These are phyloP conservation scores for Oenanthe oenanthe DNA, from an alignment of 2,113 vertebrate species.

Conservation along the genomic window DNA sequence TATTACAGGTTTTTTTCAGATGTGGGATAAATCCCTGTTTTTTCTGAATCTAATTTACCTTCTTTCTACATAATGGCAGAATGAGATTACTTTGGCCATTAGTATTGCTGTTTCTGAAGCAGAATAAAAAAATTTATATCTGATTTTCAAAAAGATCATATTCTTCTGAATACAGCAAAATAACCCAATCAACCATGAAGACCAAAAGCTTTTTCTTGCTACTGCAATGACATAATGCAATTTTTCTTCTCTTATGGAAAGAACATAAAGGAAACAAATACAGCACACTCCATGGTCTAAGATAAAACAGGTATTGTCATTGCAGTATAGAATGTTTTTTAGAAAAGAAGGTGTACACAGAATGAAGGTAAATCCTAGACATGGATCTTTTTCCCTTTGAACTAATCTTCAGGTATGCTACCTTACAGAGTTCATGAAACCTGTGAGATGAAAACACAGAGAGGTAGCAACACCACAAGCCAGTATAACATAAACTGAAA, in stretches of 20 bases:
- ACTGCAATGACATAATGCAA: not conserved
- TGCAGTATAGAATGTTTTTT: too few species aligned
- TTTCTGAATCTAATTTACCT: not conserved
- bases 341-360: too few species aligned
- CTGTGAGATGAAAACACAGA: not conserved
- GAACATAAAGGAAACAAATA: not conserved
- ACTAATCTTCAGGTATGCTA: not conserved
- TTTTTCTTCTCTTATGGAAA: not conserved
- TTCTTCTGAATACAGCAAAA: not conserved
- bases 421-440: not conserved
- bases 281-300: not conserved
- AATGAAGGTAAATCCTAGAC: not conserved
- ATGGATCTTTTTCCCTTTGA: not conserved
- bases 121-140: not conserved
- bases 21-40: not conserved
- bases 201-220: not conserved
- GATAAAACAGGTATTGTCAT: not conserved
- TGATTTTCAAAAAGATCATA: not conserved
- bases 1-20: not conserved
- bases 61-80: not conserved
- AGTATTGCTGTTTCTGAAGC: not conserved
- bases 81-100: not conserved
- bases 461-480: not conserved
- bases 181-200: not conserved
- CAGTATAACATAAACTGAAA: slow-evolving; percentile 53